Percentiles rank a stretch among this genome's conserved stretches.
Conservation (phyloP, 1,140 invertebrate genomes). For the Drosophila grimshawi region DNA sequence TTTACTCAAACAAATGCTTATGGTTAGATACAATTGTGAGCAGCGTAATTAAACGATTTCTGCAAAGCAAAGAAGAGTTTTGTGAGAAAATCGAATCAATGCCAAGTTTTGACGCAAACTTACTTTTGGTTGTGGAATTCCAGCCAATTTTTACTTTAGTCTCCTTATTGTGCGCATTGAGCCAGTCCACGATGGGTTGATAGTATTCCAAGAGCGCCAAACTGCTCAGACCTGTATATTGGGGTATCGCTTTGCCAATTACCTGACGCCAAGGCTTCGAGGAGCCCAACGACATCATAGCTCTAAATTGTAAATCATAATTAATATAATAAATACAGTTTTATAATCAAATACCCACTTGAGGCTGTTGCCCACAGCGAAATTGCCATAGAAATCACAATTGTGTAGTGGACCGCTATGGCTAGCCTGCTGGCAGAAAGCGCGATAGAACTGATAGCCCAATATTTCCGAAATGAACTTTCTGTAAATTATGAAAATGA, state of each 20-base stretch:
- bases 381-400: conserved; percentile 87
- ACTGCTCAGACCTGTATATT: conserved; percentile 85
- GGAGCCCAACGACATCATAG: conserved; percentile 86
- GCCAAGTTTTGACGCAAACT: not conserved
- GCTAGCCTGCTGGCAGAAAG: conserved; percentile 86
- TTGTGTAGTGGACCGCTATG: conserved; percentile 85
- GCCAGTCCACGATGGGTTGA: conserved; percentile 79
- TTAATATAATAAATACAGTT: not conserved
- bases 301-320: conserved; percentile 53
- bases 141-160: conserved; percentile 70
- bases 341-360: conserved; percentile 42
- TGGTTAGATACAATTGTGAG: not conserved
- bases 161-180: conserved; percentile 74
- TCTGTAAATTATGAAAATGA: conserved; percentile 22
- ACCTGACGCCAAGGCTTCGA: conserved; percentile 87
- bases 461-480: conserved; percentile 80
- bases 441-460: conserved; percentile 86
- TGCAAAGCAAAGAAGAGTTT: conserved; percentile 22
- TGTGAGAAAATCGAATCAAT: not conserved
- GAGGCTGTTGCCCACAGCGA: conserved; percentile 84
- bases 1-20: not conserved
- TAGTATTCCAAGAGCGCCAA: conserved; percentile 83
- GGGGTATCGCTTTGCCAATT: conserved; percentile 85
- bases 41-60: conserved; percentile 55
- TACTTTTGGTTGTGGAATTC: conserved; percentile 68